phyloP scores from a whole-genome alignment of 2,888 invertebrate species.

The Brachypalpus laphriformis region DNA sequence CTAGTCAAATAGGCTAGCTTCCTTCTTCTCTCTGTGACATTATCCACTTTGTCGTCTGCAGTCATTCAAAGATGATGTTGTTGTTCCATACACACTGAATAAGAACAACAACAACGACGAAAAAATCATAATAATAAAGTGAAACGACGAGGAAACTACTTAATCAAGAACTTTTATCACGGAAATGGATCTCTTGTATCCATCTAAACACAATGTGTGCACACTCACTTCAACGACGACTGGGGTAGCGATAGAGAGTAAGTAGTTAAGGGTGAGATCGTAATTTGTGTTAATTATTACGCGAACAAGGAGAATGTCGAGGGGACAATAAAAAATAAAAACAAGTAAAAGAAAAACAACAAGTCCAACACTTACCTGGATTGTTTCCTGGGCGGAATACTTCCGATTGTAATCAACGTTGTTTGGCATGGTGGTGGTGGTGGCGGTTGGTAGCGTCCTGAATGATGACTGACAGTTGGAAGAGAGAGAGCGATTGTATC shows the following conservation, averaged over 20 bases:
- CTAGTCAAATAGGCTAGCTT: constrained; percentile 26
- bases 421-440: constrained; percentile 79
- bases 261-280: constrained; percentile 52
- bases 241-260: neutral
- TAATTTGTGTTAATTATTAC: constrained; percentile 74
- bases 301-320: constrained; percentile 59
- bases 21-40: constrained; percentile 9
- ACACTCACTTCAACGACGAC: constrained; percentile 33
- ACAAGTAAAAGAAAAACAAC: constrained; percentile 35
- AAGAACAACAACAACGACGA: constrained; percentile 47
- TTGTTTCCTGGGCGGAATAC: constrained; percentile 83
- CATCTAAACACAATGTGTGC: constrained; percentile 44
- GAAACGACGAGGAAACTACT: constrained; percentile 80
- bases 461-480: constrained; percentile 15
- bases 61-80: constrained; percentile 72
- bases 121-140: constrained; percentile 75
- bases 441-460: constrained; percentile 13
- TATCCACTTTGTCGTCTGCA: constrained; percentile 76
- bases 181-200: constrained; percentile 66
- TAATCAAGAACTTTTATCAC: constrained; percentile 79
- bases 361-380: constrained; percentile 81
- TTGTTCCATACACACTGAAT: constrained; percentile 40
- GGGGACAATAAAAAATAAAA: constrained; percentile 49
- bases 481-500: constrained; percentile 39
- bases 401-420: constrained; percentile 83